Base-by-base conservation (phyloP, 2,113 vertebrate species). In the Bubo bubo region DNA sequence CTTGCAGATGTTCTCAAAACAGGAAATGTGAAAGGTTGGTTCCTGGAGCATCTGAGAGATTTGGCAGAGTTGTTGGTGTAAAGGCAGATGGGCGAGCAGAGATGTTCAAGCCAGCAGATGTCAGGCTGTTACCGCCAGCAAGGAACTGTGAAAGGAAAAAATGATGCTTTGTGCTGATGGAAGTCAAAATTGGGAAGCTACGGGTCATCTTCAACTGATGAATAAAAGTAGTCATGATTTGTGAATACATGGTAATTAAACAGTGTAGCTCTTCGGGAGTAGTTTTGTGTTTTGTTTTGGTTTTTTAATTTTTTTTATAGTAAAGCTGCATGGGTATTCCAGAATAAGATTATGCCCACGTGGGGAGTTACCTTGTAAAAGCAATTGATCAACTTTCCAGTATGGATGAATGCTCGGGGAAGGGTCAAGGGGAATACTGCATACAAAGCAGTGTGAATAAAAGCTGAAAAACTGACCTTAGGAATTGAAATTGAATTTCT, bases 101-200 rank as follows among this genome's bases (percentile, higher is more conserved):
- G 74, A n/a, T 79, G 28, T 34, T 82, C 34, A 34, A 81, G 73
- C 97, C 95, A 96, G 96, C 93, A 97, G 97, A 58, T 97, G 97
- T 97, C 97, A 94, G 97, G 74, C 96, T 97, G 77, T 58, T 58
- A 55, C 95, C 8, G 0, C 70, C 39, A 18, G 63, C 67, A 50
- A 11, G 43, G 49, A 68, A 3, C 72, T 14, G 3, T 12, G 34
- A 39, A 59, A 16, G 28, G 55, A 58, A 43, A 39, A 67, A 41
- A 47, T 63, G 50, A 32, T 86, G 70, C 30, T 72, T 67, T 79
- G 32, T 1, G 1, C 52, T 93, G 52, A 23, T 2, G 6, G 35
- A 86, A 86, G 47, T 34, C 16, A 84, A 77, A 90, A 63, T 1
- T 63, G 55, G 49, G 18, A 82, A 77, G 28, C 52, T 41, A 55